Percentiles rank a stretch among this genome's conserved stretches.
Conservation (phyloP, 2,888 invertebrate species). For the Euphydryas editha region DNA sequence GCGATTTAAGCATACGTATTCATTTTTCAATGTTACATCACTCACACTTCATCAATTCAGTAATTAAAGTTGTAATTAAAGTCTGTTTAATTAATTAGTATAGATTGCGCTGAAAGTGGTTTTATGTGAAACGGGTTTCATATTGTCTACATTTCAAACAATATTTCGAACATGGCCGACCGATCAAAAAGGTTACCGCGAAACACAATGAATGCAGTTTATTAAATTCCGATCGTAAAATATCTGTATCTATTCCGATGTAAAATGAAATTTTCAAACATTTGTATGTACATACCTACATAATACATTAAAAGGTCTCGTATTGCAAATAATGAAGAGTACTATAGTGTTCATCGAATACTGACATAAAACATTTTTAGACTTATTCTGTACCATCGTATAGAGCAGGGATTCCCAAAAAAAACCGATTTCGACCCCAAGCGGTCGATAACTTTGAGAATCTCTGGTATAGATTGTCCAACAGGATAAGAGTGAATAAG, state of each 20-base stretch:
- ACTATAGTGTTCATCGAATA: not conserved
- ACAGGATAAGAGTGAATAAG: no score
- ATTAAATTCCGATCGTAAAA: slow-evolving; percentile 22
- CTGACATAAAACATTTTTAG: not conserved
- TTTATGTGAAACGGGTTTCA: slow-evolving; percentile 2
- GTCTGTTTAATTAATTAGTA: slow-evolving; percentile 6
- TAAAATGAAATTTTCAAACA: slow-evolving; percentile 9
- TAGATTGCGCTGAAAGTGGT: not conserved
- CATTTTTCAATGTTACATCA: no score
- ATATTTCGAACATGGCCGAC: slow-evolving; percentile 10
- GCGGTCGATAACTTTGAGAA: no score
- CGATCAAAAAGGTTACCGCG: slow-evolving; percentile 23
- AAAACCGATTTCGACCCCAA: no score
- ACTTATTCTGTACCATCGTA: no score
- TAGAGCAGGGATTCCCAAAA: no score
- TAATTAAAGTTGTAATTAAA: slow-evolving; percentile 1
- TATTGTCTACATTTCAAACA: slow-evolving; percentile 12
- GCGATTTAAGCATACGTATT: no score
- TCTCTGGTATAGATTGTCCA: no score
- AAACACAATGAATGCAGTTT: slow-evolving; percentile 14
- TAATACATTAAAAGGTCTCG: not conserved
- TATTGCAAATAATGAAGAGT: slow-evolving; percentile 4
- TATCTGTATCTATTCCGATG: slow-evolving; percentile 15
- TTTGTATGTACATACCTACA: not conserved
- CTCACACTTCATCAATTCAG: no score